Evolutionary conservation across 2,888 invertebrate genomes (phyloP).

Genomic region (Endotricha flammealis): DNA sequence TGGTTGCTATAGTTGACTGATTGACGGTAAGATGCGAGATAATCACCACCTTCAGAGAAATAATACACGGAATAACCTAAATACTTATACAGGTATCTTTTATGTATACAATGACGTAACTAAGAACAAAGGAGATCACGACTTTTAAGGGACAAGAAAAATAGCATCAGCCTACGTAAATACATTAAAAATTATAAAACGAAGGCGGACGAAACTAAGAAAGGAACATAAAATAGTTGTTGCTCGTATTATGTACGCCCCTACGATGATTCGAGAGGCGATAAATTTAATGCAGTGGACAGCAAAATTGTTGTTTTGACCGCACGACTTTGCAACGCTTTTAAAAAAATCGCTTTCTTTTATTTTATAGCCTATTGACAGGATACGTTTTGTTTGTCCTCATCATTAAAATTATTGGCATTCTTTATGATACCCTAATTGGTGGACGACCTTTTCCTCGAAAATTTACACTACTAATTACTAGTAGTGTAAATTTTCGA

Average conservation of each 20-base stretch:
- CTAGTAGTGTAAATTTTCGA: constrained; percentile 1
- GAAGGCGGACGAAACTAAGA: constrained; percentile 46
- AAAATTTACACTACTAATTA: constrained; percentile 6
- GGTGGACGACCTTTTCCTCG: constrained; percentile 15
- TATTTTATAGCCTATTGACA: constrained; percentile 51
- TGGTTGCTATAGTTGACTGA: neutral
- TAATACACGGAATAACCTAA: too few relatives aligned
- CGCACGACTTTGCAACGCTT: constrained; percentile 53
- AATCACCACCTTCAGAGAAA: neutral
- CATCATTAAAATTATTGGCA: constrained; percentile 33
- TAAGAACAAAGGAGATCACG: neutral
- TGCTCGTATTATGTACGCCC: constrained; percentile 70
- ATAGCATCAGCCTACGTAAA: constrained; percentile 16
- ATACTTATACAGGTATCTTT: too few relatives aligned
- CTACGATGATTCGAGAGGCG: constrained; percentile 65
- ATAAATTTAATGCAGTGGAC: constrained; percentile 73
- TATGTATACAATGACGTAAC: neutral
- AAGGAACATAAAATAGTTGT: constrained; percentile 67
- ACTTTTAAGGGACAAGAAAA: constrained; percentile 1
- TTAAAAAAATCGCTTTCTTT: constrained; percentile 49
- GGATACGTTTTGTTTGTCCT: constrained; percentile 42
- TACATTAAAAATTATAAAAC: constrained; percentile 42
- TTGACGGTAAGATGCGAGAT: neutral
- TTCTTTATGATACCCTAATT: constrained; percentile 33
- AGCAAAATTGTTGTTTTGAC: constrained; percentile 75